Base-by-base conservation (phyloP, 2,888 invertebrate species). In the Drosophila glabriapex region DNA sequence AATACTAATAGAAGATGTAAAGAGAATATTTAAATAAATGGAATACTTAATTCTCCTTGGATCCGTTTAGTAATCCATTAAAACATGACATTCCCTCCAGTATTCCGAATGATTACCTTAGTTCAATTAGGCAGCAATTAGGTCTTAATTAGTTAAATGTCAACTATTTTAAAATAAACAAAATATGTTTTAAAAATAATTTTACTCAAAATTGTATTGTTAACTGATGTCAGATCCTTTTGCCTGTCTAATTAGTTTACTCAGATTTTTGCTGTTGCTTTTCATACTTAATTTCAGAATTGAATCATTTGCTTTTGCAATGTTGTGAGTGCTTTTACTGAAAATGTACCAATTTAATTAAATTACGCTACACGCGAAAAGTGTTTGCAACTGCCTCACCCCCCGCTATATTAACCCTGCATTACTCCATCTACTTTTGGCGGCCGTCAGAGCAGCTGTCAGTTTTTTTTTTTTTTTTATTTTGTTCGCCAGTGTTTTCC, bases 311-410 rank as follows among this genome's bases (percentile, higher is more conserved):
- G 60, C 59, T 52, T 43, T 58, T 50, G 74, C 63, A 61, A 25
- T 78, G 49, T 50, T 78, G 68, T 72, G 80, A 87, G 82, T 80
- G 90, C 78, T 78, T 82, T 73, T 79, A 76, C 73, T 74, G 63
- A 70, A 82, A 90, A 50, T 82, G 83, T 75, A 70, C 56, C 72
- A 87, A 86, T 88, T 85, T 88, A 83, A 86, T 86, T 90, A 88
- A 78, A 75, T 88, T 73, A 59, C 76, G 74, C 82, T 72, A 59
- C 65, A 73, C 78, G 78, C 71, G 69, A 69, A 80, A 80, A 80
- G 85, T 89, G 85, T 90, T 78, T 85, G 79, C 80, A 69, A 65
- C 74, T 52, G 29, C 46, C 37, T 31, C 1, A 6, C 5, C 22
- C 10, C n/a, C 10, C 43, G 3, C 10, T 3, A 16, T 31, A 35